Evolutionary conservation across 2,888 invertebrate species (phyloP), one percentile per base, ranked within the genome.

Genomic region (Phengaris alcon): DNA sequence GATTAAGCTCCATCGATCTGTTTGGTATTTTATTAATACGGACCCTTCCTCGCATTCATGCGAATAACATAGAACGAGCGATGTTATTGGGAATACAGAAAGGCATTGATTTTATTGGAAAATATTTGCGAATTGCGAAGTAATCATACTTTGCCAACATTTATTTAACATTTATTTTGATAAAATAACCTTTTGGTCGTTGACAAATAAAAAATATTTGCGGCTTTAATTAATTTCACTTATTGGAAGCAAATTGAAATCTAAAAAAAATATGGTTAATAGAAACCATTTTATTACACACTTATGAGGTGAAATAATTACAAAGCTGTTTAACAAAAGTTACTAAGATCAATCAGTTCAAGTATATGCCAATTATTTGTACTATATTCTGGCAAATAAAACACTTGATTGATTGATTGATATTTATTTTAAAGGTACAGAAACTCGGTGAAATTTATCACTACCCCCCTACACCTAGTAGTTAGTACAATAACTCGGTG

Each of bases 11-110:
- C 22, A 72, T 72, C 52, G 72, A 54, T 72, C 35, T 54, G 35
- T 72, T 72, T 54, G 54, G 72, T 54, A 72, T 72, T 72, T 72
- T 72, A 72, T 72, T 72, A 54, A 54, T 72, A 52, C 52, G 22
- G 54, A 72, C 72, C 72, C 72, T 72, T 52, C 72, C 72, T 72
- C 72, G 54, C 72, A 52, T 72, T 72, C 72, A 72, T 44, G 72
- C 72, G 72, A 72, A 15, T 48, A 69, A 48, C 59, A 57, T 9
- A 35, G 72, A 7, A 22, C 54, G 72, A 35, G 72, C 35, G 13
- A 12, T 52, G 35, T 52, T 72, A 72, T 54, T 51, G 12, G 72
- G 72, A 22, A 72, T 72, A 54, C 52, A 52, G 51, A 22, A 70
- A 35, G 52, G 52, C 72, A 72, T 72, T 72, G 72, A 22, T 72